phyloP scores from a whole-genome alignment of 2,888 invertebrate species.

The Corythucha ciliata region DNA sequence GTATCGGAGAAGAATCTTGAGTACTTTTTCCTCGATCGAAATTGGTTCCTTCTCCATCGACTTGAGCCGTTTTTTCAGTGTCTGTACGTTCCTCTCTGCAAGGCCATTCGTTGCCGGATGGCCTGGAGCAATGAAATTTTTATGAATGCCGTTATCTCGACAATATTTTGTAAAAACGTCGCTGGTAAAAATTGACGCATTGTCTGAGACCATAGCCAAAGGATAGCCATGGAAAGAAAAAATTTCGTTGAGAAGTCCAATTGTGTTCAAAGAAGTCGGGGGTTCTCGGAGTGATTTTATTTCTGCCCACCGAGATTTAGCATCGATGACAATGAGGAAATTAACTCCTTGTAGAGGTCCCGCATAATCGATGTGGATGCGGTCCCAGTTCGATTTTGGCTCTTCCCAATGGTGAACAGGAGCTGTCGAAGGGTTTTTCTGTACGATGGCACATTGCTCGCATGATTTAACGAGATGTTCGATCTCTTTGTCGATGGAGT shows the following conservation, averaged over 20 bases:
- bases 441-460: neutral
- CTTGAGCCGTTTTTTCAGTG: conserved; percentile 21
- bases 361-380: conserved; percentile 13
- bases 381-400: conserved; percentile 32
- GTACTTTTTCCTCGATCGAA: too few species aligned
- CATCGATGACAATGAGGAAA: conserved; percentile 24
- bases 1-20: too few species aligned
- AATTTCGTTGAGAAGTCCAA: conserved; percentile 31
- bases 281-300: neutral
- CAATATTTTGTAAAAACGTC: conserved; percentile 31
- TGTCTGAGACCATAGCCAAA: conserved; percentile 33
- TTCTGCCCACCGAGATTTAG: conserved; percentile 28
- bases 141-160: conserved; percentile 29
- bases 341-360: conserved; percentile 1
- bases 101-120: conserved; percentile 18
- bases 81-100: conserved; percentile 25
- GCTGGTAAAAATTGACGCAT: conserved; percentile 23
- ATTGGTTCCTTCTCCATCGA: too few species aligned
- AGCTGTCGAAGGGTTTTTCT: conserved; percentile 10
- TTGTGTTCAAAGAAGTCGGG: conserved; percentile 23
- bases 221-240: conserved; percentile 34
- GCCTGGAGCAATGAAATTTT: conserved; percentile 19
- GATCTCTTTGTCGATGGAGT: conserved; percentile 34
- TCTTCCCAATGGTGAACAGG: conserved; percentile 6
- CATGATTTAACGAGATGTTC: conserved; percentile 28